Percentiles rank a stretch among this genome's conserved stretches.
Conservation (phyloP, 1,140 invertebrate genomes). For the Trichonephila clavipes region DNA sequence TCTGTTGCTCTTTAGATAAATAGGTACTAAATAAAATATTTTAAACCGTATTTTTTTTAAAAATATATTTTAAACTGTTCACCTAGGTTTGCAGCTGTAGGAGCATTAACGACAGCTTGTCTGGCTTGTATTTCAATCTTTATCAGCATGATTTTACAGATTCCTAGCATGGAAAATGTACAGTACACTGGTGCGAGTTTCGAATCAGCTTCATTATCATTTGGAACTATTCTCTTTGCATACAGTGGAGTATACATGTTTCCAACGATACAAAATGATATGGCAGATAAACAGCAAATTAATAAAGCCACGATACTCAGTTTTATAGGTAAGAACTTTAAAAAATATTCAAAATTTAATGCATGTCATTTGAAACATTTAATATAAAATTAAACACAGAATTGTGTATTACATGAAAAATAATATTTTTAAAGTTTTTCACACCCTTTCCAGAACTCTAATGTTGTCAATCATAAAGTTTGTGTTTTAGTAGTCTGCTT, state of each 20-base stretch:
- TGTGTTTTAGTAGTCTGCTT: not conserved
- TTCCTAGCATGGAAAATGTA: conserved; percentile 76
- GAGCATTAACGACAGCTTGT: conserved; percentile 84
- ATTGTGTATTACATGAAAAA: too few species aligned
- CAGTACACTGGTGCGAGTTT: conserved; percentile 78
- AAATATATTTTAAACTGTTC: conserved; percentile 80
- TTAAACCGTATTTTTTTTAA: conserved; percentile 81
- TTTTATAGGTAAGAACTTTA: conserved; percentile 81
- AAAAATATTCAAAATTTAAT: not conserved
- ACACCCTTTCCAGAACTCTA: too few species aligned
- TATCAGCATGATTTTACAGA: conserved; percentile 81
- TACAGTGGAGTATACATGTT: conserved; percentile 87
- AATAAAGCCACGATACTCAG: conserved; percentile 82
- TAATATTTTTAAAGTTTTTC: too few species aligned
- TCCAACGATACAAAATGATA: conserved; percentile 87
- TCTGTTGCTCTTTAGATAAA: too few species aligned
- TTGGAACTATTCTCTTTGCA: conserved; percentile 86
- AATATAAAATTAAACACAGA: too few species aligned
- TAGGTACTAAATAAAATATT: not conserved
- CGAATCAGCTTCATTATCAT: conserved; percentile 84
- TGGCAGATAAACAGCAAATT: conserved; percentile 84
- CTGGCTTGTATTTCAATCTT: conserved; percentile 84
- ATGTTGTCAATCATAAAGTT: too few species aligned
- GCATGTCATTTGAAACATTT: too few species aligned
- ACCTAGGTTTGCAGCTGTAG: conserved; percentile 82